Percentiles rank a stretch among this genome's conserved stretches.
Conservation (phyloP, 2,888 invertebrate species). For the Conomelus anceps region DNA sequence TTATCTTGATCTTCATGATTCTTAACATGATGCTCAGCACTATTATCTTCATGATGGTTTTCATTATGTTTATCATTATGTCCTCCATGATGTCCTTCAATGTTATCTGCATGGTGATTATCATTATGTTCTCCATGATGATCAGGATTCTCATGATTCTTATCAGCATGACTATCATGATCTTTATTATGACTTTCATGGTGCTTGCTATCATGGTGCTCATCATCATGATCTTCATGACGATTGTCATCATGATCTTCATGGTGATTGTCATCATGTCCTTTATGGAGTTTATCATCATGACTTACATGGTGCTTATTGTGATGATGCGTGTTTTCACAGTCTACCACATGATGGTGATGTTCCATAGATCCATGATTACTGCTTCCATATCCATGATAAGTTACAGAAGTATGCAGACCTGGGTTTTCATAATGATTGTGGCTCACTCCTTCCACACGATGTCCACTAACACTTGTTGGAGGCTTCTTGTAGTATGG, state of each 20-base stretch:
- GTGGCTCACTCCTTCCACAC: not conserved
- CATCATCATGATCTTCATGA: conserved; percentile 13
- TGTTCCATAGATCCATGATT: no score
- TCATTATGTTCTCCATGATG: not conserved
- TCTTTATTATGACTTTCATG: conserved; percentile 11
- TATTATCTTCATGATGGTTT: not conserved
- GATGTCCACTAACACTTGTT: not conserved
- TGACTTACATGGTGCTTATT: not conserved
- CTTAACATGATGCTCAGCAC: not conserved
- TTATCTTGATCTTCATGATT: not conserved
- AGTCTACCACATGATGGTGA: not conserved
- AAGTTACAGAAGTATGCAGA: not conserved
- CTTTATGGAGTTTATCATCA: not conserved
- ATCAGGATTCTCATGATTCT: not conserved
- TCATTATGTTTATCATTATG: not conserved
- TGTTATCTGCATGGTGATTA: not conserved
- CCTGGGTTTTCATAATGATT: not conserved
- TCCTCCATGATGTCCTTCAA: not conserved
- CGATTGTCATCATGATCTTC: conserved; percentile 14
- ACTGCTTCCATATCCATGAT: not conserved
- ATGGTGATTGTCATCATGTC: not conserved
- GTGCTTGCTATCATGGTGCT: conserved; percentile 2
- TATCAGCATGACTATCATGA: conserved; percentile 15
- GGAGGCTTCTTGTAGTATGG: not conserved
- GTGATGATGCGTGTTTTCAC: not conserved